Conservation (phyloP, 2,113 vertebrate species). For the Pluvianellus socialis region DNA sequence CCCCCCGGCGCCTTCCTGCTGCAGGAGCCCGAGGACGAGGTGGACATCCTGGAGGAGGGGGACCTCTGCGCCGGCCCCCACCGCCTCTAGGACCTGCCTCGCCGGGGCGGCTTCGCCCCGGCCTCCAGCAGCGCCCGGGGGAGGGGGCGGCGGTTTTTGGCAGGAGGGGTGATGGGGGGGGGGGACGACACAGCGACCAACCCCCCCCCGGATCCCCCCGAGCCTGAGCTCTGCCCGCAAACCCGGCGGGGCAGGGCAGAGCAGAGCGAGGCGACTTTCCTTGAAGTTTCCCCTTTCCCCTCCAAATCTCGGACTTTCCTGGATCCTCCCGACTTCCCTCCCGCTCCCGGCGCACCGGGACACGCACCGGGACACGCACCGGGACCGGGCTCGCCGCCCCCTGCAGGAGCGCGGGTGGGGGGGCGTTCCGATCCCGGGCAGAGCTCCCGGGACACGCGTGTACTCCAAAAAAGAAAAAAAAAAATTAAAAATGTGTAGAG, state of each 20-base stretch:
- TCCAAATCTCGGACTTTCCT: neutral
- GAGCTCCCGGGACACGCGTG: neutral
- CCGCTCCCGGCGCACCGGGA: too few relatives aligned
- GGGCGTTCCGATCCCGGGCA: neutral
- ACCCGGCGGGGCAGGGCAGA: neutral
- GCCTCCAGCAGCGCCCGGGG: too few relatives aligned
- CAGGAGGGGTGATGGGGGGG: neutral
- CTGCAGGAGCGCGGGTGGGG: accelerated
- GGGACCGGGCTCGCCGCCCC: neutral
- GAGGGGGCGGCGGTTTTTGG: neutral
- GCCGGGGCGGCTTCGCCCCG: neutral
- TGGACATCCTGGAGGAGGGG: slow-evolving; percentile 92
- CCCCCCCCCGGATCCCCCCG: neutral
- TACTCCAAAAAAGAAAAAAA: too few relatives aligned
- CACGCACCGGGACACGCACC: too few relatives aligned
- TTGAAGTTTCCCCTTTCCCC: neutral
- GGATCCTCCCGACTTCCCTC: neutral
- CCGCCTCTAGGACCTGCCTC: slow-evolving; percentile 76
- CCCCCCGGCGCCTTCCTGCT: slow-evolving; percentile 77
- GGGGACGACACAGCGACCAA: too few relatives aligned
- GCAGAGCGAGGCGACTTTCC: neutral
- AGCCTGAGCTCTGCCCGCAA: neutral
- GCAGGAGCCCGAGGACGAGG: slow-evolving; percentile 89
- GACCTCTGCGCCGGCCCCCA: slow-evolving; percentile 80
- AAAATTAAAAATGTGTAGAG: neutral